Evolutionary conservation across 2,888 invertebrate genomes (phyloP).

Genomic region (Myopa tessellatipennis): DNA sequence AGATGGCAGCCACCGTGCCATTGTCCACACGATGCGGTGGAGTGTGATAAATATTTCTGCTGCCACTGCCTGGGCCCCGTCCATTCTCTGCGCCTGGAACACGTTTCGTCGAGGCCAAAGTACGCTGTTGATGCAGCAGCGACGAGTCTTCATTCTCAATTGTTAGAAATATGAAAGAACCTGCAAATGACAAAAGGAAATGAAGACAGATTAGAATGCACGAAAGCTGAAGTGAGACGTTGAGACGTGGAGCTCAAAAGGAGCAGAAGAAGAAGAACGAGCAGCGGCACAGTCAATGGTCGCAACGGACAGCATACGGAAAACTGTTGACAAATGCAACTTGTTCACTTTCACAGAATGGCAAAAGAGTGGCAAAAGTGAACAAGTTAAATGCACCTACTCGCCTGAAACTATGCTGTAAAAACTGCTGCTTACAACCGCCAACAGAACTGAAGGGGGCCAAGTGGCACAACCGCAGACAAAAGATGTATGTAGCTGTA

Average conservation of each 20-base stretch:
- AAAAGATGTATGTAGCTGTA: not conserved
- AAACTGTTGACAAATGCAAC: constrained; percentile 35
- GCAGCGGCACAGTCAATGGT: not conserved
- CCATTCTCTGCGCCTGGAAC: constrained; percentile 50
- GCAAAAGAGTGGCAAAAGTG: not conserved
- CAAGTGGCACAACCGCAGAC: not conserved
- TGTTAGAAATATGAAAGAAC: constrained; percentile 85
- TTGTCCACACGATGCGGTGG: constrained; percentile 58
- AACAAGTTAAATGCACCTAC: not conserved
- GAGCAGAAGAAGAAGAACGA: not conserved
- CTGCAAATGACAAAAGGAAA: constrained; percentile 67
- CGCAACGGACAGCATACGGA: constrained; percentile 13
- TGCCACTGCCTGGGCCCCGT: constrained; percentile 37
- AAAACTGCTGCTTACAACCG: not conserved
- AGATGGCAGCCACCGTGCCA: constrained; percentile 54
- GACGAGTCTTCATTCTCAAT: constrained; percentile 74
- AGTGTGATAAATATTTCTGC: constrained; percentile 48
- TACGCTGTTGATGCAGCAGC: constrained; percentile 69
- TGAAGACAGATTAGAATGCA: constrained; percentile 43
- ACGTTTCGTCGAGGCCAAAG: constrained; percentile 71
- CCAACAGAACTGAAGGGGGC: not conserved
- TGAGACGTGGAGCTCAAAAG: not conserved
- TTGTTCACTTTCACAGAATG: constrained; percentile 22
- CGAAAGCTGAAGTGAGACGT: not conserved
- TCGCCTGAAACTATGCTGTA: constrained; percentile 22